These are phyloP conservation scores for Phyllotreta striolata DNA, from an alignment of 2,888 invertebrate species.

Conservation along the genomic window DNA sequence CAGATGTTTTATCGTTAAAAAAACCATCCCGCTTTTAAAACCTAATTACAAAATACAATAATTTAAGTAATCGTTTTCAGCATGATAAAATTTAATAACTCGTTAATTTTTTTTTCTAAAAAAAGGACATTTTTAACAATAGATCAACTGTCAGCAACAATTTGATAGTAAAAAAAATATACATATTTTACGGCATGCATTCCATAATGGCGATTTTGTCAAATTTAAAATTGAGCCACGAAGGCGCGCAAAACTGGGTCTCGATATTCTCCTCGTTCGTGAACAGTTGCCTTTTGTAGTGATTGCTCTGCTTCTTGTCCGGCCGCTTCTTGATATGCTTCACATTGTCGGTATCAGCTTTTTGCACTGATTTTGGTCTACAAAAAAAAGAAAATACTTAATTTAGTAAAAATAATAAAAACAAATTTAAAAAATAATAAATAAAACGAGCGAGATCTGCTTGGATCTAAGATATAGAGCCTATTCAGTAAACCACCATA, in stretches of 20 bases:
- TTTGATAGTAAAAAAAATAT: conserved; percentile 7
- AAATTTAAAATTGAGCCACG: conserved; percentile 74
- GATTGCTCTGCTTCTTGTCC: conserved; percentile 45
- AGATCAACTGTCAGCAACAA: conserved; percentile 26
- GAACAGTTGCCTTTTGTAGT: conserved; percentile 68
- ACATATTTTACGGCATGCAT: conserved; percentile 55
- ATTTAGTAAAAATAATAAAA: too few species aligned
- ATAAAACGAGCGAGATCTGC: too few species aligned
- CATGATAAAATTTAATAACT: conserved; percentile 4
- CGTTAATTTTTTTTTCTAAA: too few species aligned
- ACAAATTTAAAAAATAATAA: too few species aligned
- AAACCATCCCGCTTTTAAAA: not conserved
- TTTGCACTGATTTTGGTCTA: conserved; percentile 40
- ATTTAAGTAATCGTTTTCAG: not conserved
- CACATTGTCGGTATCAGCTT: conserved; percentile 46
- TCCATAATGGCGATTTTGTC: conserved; percentile 67
- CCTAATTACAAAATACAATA: conserved; percentile 2
- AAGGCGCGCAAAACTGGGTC: conserved; percentile 66
- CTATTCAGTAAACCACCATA: too few species aligned
- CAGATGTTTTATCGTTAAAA: conserved; percentile 23
- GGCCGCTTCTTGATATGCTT: conserved; percentile 51
- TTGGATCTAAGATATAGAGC: too few species aligned
- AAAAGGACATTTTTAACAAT: not conserved
- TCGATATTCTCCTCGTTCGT: conserved; percentile 56
- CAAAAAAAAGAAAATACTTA: conserved; percentile 3